phyloP scores from a whole-genome alignment of 2,797 vertebrate genomes.

The Chanos chanos region DNA sequence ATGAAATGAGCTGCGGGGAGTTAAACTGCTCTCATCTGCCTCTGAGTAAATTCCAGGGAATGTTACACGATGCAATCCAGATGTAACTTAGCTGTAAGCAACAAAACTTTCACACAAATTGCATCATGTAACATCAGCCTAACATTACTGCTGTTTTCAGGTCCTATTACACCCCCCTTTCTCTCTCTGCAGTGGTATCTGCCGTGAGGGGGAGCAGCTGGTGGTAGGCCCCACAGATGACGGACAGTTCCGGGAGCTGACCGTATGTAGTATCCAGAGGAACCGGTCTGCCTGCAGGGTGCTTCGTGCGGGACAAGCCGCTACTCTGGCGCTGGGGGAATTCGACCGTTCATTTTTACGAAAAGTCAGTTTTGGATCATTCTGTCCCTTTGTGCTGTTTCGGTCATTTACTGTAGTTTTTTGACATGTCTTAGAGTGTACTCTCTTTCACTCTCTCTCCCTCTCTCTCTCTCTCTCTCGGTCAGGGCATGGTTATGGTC shows the following conservation, averaged over 20 bases:
- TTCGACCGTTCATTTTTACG: constrained; percentile 91
- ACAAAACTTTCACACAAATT: too few species aligned
- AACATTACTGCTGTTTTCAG: neutral
- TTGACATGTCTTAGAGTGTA: too few species aligned
- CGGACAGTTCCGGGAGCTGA: constrained; percentile 86
- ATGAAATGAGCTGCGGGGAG: too few species aligned
- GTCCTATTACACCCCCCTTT: neutral
- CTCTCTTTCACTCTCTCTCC: too few species aligned
- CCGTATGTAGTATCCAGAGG: constrained; percentile 92
- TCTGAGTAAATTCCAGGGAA: too few species aligned
- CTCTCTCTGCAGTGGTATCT: constrained; percentile 82
- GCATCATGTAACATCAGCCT: too few species aligned
- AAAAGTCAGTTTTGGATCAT: constrained; percentile 80
- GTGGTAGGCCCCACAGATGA: constrained; percentile 92
- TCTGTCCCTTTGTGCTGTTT: neutral
- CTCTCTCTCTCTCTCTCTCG: too few species aligned
- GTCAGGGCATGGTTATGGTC: constrained; percentile 99
- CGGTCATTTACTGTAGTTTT: too few species aligned
- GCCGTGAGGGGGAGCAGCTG: constrained; percentile 91
- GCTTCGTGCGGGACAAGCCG: constrained; percentile 92
- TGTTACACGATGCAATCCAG: too few species aligned
- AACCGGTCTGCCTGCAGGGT: constrained; percentile 94
- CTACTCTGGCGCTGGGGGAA: constrained; percentile 87
- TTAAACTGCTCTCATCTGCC: too few species aligned
- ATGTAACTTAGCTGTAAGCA: too few species aligned